A percentile compares a stretch with the other conserved stretches of the same genome.
phyloP scores from a whole-genome alignment of 2,888 invertebrate species.

The Saturnia japonica region DNA sequence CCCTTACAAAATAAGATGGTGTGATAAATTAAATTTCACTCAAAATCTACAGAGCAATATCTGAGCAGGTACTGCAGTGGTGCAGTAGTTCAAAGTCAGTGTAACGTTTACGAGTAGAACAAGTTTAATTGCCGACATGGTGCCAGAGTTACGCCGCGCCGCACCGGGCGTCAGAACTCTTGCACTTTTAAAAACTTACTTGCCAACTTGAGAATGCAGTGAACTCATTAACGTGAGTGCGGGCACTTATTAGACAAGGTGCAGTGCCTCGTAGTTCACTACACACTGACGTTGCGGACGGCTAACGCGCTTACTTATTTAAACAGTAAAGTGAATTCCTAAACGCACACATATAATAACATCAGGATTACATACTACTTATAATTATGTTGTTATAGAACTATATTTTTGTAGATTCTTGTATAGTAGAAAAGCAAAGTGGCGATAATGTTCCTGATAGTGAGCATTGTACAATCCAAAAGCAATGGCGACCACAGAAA shows the following conservation, averaged over 20 bases:
- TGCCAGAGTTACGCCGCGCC: constrained; percentile 45
- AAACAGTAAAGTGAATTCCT: not conserved
- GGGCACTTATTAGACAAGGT: constrained; percentile 65
- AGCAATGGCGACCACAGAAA: too few relatives aligned
- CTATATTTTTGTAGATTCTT: too few relatives aligned
- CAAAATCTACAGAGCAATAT: not conserved
- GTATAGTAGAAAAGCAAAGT: too few relatives aligned
- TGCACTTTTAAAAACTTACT: constrained; percentile 70
- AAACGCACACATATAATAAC: not conserved
- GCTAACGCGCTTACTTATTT: not conserved
- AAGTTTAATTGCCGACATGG: constrained; percentile 66
- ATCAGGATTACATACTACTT: not conserved
- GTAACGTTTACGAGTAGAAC: constrained; percentile 27
- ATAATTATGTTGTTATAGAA: too few relatives aligned
- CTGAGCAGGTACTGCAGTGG: not conserved
- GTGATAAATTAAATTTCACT: not conserved
- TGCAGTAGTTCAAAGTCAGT: constrained; percentile 23
- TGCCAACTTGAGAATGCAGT: constrained; percentile 57
- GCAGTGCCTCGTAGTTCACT: constrained; percentile 25
- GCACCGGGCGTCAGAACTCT: constrained; percentile 54
- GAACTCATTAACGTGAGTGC: constrained; percentile 76
- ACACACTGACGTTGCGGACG: constrained; percentile 11
- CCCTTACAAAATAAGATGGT: not conserved
- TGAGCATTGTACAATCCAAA: too few relatives aligned
- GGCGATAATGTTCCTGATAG: too few relatives aligned